Percentiles rank a stretch among this genome's conserved stretches.
Evolutionary conservation across 2,888 invertebrate genomes (phyloP).

Genomic region (Sisyra nigra): DNA sequence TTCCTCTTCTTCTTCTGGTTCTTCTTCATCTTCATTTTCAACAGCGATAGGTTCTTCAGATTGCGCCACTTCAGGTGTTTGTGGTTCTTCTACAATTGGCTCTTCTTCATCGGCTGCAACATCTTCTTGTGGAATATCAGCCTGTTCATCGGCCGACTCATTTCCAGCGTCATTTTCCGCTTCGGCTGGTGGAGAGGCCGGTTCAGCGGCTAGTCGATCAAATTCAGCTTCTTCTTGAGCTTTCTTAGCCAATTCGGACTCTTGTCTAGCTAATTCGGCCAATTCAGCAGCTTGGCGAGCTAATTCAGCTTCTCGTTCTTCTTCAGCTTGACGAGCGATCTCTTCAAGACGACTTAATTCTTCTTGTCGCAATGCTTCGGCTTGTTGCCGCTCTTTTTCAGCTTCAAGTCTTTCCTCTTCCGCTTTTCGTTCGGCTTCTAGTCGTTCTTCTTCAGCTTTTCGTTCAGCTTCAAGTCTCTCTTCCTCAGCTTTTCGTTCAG

Average conservation of each 20-base stretch:
- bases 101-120: constrained; percentile 26
- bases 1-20: constrained; percentile 1
- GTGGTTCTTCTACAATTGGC: constrained; percentile 33
- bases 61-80: constrained; percentile 3
- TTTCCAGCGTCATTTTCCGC: constrained; percentile 9
- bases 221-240: constrained; percentile 19
- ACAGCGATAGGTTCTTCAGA: background rate
- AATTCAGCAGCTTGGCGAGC: constrained; percentile 40
- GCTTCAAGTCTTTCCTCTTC: constrained; percentile 35
- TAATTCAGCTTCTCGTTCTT: constrained; percentile 47
- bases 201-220: constrained; percentile 18
- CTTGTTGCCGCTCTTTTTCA: constrained; percentile 25
- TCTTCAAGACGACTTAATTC: constrained; percentile 38
- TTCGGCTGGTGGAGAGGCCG: constrained; percentile 12
- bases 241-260: constrained; percentile 47
- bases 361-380: constrained; percentile 24
- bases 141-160: constrained; percentile 11
- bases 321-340: constrained; percentile 41
- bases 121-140: constrained; percentile 13
- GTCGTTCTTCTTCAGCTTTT: constrained; percentile 29
- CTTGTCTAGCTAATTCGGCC: constrained; percentile 32
- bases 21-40: background rate
- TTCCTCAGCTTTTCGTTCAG: constrained; percentile 20
- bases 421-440: constrained; percentile 23
- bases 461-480: constrained; percentile 34